A percentile compares a stretch with the other conserved stretches of the same genome.
Conservation (phyloP, 2,797 vertebrate species). For the Pelochelys cantorii region DNA sequence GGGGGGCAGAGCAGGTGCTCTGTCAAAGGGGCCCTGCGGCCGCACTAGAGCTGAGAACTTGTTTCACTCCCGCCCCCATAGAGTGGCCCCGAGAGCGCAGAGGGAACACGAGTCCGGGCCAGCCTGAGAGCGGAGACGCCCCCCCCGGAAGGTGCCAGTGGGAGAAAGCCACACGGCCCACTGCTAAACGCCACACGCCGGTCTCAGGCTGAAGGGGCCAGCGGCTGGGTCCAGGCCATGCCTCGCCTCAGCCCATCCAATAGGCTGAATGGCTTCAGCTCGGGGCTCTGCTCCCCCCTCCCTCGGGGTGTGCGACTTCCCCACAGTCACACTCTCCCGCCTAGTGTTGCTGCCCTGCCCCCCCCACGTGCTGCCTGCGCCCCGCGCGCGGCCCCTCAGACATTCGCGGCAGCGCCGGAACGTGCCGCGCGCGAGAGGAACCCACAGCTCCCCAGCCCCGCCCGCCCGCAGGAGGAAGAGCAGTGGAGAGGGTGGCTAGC, state of each 20-base stretch:
- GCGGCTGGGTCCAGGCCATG: neutral
- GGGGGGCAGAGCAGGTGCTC: too few relatives aligned
- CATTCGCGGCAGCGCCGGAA: too few relatives aligned
- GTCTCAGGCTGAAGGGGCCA: neutral
- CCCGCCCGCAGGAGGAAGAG: neutral
- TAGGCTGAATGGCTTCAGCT: too few relatives aligned
- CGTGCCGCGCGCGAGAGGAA: too few relatives aligned
- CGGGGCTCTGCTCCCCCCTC: neutral
- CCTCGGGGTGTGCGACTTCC: fast-evolving
- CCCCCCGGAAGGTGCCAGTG: neutral
- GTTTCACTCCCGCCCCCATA: neutral
- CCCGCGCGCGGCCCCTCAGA: too few relatives aligned
- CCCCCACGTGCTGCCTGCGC: too few relatives aligned
- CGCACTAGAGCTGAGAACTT: neutral
- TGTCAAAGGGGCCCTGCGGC: neutral
- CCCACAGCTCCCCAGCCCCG: neutral
- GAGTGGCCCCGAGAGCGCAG: neutral
- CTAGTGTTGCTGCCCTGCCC: too few relatives aligned
- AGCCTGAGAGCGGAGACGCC: neutral
- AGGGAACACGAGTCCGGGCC: neutral
- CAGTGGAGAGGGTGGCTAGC: neutral
- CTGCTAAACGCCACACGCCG: neutral
- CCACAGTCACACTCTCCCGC: neutral
- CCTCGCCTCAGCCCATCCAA: neutral
- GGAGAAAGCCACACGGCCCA: neutral